Evolutionary conservation across 2,113 vertebrate species (phyloP).

Genomic region (Crotalus helleri): DNA sequence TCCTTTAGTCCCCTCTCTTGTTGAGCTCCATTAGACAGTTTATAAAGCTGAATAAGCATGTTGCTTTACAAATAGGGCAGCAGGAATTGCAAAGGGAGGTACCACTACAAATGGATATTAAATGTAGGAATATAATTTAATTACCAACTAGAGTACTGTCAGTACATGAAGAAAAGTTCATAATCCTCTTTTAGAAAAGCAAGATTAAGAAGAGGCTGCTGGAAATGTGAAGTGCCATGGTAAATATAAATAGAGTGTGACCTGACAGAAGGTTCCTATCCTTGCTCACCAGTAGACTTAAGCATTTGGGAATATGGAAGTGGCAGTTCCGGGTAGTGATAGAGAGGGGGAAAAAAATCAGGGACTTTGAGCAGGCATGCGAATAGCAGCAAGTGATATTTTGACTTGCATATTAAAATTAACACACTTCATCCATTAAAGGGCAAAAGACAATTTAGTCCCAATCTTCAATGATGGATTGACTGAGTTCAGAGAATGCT

Average conservation of each 20-base stretch:
- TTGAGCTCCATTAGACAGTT: not conserved
- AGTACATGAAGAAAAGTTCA: not conserved
- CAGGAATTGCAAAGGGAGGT: not conserved
- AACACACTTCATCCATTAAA: not conserved
- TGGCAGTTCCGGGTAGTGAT: not conserved
- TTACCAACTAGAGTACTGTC: not conserved
- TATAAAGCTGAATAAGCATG: not conserved
- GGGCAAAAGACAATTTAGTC: not conserved
- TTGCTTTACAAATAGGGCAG: not conserved
- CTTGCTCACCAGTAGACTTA: not conserved
- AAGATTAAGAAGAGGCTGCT: not conserved
- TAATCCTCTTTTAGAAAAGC: not conserved
- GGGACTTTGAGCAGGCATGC: not conserved
- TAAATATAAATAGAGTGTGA: not conserved
- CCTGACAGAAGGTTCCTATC: not conserved
- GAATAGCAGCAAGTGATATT: not conserved
- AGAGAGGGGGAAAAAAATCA: too few relatives aligned
- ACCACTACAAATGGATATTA: not conserved
- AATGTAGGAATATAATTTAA: not conserved
- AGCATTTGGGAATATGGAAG: not conserved
- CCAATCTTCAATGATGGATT: not conserved
- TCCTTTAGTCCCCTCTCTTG: not conserved
- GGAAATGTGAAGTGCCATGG: not conserved
- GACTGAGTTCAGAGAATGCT: not conserved
- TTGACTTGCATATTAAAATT: not conserved